Evolutionary conservation across 1,140 invertebrate species (phyloP), one percentile per base, ranked within the genome.

Genomic region (Theocolax elegans): DNA sequence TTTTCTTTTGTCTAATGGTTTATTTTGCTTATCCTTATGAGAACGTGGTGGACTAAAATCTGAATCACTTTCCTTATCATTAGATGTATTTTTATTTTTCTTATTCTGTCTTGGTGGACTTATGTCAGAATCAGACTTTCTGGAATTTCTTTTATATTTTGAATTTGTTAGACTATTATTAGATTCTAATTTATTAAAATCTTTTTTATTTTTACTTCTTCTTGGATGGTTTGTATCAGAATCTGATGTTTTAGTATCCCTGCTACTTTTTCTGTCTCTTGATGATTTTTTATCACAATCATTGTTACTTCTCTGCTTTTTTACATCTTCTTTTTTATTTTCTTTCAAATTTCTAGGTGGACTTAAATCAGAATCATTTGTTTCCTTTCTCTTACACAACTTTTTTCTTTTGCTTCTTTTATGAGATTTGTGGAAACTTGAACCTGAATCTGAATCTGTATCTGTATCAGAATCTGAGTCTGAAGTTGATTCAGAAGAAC

Each of bases 1-100:
- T 64, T 40, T 66, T 44, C 27, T 44, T 17, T 23, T 56, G n/a
- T 74, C 49, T 51, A 64, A 9, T 19, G 21, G 40, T 38, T 12
- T 17, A 59, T 60, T 64, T 72, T 69, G 77, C 35, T 51, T 74
- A 74, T 73, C 80, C 13, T 17, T 25, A 46, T n/a, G 42, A 15
- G 58, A 2, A 75, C 81, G 80, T 27, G 78, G 77, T 54, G 83
- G 81, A 53, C 80, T 84, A 40, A 67, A 63, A 74, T 83, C 82
- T 38, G 78, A 75, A 77, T 72, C 68, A 59, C 31, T 35, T 6
- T 35, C 10, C 31, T 35, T 35, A 35, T n/a, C n/a, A n/a, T 35
- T 35, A 6, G 31, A 35, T 6, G 10, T 4, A 6, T 35, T 78
- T 15, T 54, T 54, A 44, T 44, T 31, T 21, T 42, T 70, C 1